A percentile compares a stretch with the other conserved stretches of the same genome.
Evolutionary conservation across 2,113 vertebrate genomes (phyloP).

Genomic region (Cromileptes altivelis): DNA sequence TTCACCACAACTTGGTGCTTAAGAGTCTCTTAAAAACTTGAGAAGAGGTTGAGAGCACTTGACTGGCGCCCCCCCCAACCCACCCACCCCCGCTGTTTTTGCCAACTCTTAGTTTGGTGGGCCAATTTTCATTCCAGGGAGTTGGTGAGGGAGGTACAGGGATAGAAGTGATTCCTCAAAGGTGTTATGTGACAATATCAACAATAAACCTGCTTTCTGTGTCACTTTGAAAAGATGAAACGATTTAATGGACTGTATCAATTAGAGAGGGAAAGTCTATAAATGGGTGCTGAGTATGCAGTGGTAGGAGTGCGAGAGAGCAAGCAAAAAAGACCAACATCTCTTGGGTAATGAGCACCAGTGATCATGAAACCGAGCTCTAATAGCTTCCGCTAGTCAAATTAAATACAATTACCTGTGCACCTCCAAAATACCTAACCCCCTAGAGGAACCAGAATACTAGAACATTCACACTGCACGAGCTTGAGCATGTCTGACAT

Average conservation of each 20-base stretch:
- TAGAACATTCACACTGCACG: conserved; percentile 17
- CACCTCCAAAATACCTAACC: conserved; percentile 51
- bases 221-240: background rate
- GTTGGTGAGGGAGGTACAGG: background rate
- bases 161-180: conserved; percentile 1
- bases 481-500: conserved; percentile 35
- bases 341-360: conserved; percentile 69
- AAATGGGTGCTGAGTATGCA: background rate
- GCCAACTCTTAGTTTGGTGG: conserved; percentile 39
- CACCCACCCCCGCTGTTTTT: conserved; percentile 55
- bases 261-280: conserved; percentile 5
- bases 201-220: conserved; percentile 12
- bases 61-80: conserved; percentile 13
- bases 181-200: conserved; percentile 42
- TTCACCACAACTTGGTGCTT: conserved; percentile 26
- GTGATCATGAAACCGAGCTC: conserved; percentile 65
- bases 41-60: conserved; percentile 67
- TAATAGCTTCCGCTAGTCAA: conserved; percentile 74
- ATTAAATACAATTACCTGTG: conserved; percentile 73
- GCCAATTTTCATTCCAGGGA: conserved; percentile 62
- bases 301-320: conserved; percentile 2
- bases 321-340: conserved; percentile 46
- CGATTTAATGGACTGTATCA: conserved; percentile 2
- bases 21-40: conserved; percentile 65
- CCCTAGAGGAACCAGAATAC: conserved; percentile 36